Conservation (phyloP, 1,140 invertebrate species). For the Tetragonula clypearis region DNA sequence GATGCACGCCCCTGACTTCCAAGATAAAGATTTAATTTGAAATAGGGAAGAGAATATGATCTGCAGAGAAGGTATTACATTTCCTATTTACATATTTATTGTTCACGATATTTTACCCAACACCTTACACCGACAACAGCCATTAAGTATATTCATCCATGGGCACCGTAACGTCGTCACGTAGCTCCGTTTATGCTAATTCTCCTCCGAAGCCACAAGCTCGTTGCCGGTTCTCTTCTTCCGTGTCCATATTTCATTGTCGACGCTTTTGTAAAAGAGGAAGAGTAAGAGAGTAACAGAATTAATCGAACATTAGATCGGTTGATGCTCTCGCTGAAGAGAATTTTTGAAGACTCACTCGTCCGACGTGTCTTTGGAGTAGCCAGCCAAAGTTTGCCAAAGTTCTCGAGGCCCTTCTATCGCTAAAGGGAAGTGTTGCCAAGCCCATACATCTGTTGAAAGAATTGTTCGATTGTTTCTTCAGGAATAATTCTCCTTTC, state of each 20-base stretch:
- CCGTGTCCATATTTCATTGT: constrained; percentile 71
- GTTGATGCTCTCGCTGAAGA: not conserved
- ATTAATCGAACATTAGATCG: not conserved
- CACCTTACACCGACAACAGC: constrained; percentile 55
- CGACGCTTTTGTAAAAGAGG: constrained; percentile 52
- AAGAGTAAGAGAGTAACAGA: not conserved
- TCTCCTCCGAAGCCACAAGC: not conserved
- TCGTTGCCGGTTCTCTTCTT: constrained; percentile 65
- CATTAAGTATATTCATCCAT: constrained; percentile 24
- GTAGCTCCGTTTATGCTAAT: constrained; percentile 24
- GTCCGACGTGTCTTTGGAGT: constrained; percentile 65
- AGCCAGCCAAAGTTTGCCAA: constrained; percentile 74
- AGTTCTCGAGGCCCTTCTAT: constrained; percentile 76
- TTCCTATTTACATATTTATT: constrained; percentile 58
- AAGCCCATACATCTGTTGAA: constrained; percentile 58
- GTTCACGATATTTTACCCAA: constrained; percentile 58
- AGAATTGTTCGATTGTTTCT: not conserved
- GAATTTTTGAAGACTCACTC: constrained; percentile 62
- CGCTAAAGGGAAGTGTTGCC: constrained; percentile 75
- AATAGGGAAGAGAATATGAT: not conserved
- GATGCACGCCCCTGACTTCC: not conserved
- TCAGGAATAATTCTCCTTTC: not conserved
- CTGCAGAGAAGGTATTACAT: not conserved
- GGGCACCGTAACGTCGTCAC: not conserved
- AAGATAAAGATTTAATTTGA: not conserved